A percentile compares a stretch with the other conserved stretches of the same genome.
phyloP scores from a whole-genome alignment of 2,797 vertebrate species.

The Benthosema pterotum region DNA sequence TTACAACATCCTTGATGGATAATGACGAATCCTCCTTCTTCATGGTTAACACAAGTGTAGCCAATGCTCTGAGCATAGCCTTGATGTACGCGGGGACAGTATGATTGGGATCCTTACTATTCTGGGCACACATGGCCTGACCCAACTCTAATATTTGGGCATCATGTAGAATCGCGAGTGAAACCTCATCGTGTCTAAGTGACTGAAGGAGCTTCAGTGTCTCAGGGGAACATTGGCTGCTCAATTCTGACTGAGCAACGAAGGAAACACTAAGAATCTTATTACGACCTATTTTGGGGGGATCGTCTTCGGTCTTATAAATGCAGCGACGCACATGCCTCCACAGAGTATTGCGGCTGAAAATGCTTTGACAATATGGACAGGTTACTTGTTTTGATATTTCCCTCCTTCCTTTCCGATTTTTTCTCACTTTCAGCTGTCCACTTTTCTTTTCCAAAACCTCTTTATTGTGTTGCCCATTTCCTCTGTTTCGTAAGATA shows the following conservation, averaged over 20 bases:
- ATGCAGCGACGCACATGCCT: slow-evolving; percentile 29
- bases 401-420: too few species aligned
- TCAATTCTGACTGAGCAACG: slow-evolving; percentile 15
- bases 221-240: slow-evolving; percentile 2
- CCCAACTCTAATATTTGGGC: slow-evolving; percentile 47
- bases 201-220: slow-evolving; percentile 38
- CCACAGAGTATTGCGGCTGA: slow-evolving; percentile 5
- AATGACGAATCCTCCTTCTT: slow-evolving; percentile 28
- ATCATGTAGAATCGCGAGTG: slow-evolving; percentile 45
- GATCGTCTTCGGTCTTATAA: background rate
- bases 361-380: slow-evolving; percentile 20
- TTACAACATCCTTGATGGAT: slow-evolving; percentile 45
- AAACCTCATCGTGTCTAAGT: slow-evolving; percentile 48
- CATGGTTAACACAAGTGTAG: slow-evolving; percentile 48
- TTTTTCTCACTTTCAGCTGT: too few species aligned
- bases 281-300: background rate
- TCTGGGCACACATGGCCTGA: slow-evolving; percentile 33
- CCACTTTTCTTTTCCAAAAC: too few species aligned
- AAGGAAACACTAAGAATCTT: slow-evolving; percentile 16
- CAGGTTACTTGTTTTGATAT: too few species aligned
- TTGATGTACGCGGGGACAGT: slow-evolving; percentile 13
- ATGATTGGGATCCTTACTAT: background rate
- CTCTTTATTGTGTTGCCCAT: too few species aligned
- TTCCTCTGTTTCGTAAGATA: too few species aligned
- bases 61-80: slow-evolving; percentile 54